phyloP scores from a whole-genome alignment of 2,888 invertebrate genomes.

The Apodemia zela region DNA sequence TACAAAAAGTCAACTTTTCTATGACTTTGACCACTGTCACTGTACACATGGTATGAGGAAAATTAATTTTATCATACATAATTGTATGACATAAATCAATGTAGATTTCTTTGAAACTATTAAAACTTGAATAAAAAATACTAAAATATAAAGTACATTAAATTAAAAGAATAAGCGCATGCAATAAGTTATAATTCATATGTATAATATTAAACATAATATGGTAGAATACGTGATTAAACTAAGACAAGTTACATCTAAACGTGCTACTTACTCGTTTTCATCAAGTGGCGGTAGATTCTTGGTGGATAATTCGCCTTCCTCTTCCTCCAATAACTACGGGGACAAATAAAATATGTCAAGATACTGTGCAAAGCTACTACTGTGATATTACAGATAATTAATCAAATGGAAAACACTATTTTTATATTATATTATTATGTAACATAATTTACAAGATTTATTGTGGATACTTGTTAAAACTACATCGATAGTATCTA shows the following conservation, averaged over 20 bases:
- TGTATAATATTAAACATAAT: not conserved
- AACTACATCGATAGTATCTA: too few relatives aligned
- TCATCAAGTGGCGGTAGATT: slow-evolving; percentile 65
- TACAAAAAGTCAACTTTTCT: too few relatives aligned
- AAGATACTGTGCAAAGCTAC: slow-evolving; percentile 74
- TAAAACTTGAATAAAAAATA: too few relatives aligned
- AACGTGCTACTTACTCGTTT: slow-evolving; percentile 56
- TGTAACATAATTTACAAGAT: slow-evolving; percentile 24
- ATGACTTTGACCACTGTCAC: too few relatives aligned
- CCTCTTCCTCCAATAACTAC: slow-evolving; percentile 63
- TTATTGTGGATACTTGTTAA: not conserved
- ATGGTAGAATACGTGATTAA: not conserved
- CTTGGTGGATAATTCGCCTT: slow-evolving; percentile 53
- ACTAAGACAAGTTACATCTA: slow-evolving; percentile 15
- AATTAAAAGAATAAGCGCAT: slow-evolving; percentile 2
- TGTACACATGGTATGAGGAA: too few relatives aligned
- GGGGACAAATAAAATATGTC: slow-evolving; percentile 60
- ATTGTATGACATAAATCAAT: too few relatives aligned
- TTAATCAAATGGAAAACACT: too few relatives aligned
- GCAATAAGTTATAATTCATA: not conserved
- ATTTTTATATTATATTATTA: too few relatives aligned
- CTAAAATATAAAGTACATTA: not conserved
- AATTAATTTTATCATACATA: too few relatives aligned
- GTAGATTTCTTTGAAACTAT: too few relatives aligned
- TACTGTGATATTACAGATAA: slow-evolving; percentile 43